Evolutionary conservation across 2,888 invertebrate genomes (phyloP).

Genomic region (Drosophila anomelani): DNA sequence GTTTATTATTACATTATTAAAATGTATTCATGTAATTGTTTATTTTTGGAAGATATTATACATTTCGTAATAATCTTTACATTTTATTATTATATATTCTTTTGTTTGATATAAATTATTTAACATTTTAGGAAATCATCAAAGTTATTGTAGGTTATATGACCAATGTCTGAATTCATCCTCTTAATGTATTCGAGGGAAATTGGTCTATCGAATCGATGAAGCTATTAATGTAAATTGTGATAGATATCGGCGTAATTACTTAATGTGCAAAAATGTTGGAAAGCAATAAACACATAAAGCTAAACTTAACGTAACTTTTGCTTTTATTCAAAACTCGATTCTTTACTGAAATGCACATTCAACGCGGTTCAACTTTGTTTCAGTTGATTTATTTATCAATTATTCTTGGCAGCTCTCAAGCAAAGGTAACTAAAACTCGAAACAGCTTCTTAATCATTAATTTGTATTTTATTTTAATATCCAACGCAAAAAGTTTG

Average conservation of each 20-base stretch:
- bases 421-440: background rate
- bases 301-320: background rate
- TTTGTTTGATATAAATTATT: too few relatives aligned
- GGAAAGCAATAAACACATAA: background rate
- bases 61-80: too few relatives aligned
- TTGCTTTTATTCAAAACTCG: background rate
- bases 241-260: background rate
- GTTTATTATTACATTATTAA: too few relatives aligned
- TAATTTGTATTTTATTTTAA: background rate
- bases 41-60: too few relatives aligned
- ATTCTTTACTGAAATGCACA: background rate
- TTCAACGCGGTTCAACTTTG: background rate
- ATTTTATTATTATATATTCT: too few relatives aligned
- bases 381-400: background rate
- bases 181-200: background rate
- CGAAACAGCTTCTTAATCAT: background rate
- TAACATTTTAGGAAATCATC: too few relatives aligned
- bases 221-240: background rate
- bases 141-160: too few relatives aligned
- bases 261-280: background rate
- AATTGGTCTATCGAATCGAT: background rate
- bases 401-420: background rate
- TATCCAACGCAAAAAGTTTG: background rate
- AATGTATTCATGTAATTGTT: too few relatives aligned
- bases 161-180: background rate